Evolutionary conservation across 2,113 vertebrate genomes (phyloP).

Genomic region (Mohoua ochrocephala): DNA sequence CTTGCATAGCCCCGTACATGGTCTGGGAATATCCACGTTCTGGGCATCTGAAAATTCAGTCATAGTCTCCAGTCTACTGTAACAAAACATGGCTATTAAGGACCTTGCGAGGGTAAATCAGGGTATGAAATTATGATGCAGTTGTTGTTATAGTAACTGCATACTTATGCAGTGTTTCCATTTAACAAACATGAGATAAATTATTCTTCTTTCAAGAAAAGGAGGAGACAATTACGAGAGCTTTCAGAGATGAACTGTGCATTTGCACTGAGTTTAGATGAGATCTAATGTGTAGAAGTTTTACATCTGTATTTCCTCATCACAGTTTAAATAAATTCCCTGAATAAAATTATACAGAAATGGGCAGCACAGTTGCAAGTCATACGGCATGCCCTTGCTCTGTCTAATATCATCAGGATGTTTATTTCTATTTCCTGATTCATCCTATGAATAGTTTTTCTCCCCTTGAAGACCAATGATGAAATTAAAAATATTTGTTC

Average conservation of each 20-base stretch:
- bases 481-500: background rate
- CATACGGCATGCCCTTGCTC: background rate
- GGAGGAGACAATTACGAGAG: background rate
- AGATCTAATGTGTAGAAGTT: background rate
- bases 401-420: background rate
- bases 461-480: background rate
- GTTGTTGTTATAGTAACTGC: conserved; percentile 2
- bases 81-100: background rate
- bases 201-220: background rate
- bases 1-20: background rate
- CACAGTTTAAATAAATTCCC: background rate
- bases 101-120: background rate
- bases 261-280: background rate
- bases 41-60: background rate
- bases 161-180: background rate
- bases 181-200: background rate
- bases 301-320: background rate
- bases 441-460: background rate
- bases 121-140: background rate
- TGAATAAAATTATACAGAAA: background rate
- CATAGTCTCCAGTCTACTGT: background rate
- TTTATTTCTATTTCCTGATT: background rate
- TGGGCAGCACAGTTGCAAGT: background rate
- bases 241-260: background rate
- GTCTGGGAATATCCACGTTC: background rate